Conservation (phyloP, 2,888 invertebrate genomes). For the Ichneumon xanthorius region DNA sequence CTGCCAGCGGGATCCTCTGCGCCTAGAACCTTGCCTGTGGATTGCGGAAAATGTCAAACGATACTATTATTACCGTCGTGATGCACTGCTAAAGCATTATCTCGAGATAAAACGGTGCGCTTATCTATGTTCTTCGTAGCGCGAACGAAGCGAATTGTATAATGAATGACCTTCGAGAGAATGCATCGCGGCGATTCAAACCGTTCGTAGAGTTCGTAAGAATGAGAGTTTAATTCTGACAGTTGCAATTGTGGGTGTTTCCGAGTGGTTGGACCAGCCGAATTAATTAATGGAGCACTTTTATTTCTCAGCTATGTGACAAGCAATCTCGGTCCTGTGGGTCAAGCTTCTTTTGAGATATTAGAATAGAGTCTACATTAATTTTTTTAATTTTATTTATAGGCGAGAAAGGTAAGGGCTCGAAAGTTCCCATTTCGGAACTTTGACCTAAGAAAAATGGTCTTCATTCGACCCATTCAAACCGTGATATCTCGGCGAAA, state of each 20-base stretch:
- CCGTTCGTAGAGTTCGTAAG: not conserved
- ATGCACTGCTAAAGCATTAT: conserved; percentile 28
- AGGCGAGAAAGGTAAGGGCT: too few relatives aligned
- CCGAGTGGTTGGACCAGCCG: not conserved
- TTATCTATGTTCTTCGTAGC: conserved; percentile 36
- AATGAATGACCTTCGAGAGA: not conserved
- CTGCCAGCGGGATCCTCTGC: conserved; percentile 85
- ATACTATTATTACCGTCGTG: conserved; percentile 25
- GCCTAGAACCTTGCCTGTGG: conserved; percentile 79
- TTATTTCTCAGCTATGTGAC: not conserved
- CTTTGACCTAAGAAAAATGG: too few relatives aligned
- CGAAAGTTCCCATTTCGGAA: too few relatives aligned
- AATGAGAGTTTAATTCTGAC: not conserved
- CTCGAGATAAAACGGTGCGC: conserved; percentile 34
- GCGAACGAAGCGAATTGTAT: not conserved
- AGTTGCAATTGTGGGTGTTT: too few relatives aligned
- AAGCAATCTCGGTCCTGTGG: too few relatives aligned
- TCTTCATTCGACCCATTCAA: too few relatives aligned
- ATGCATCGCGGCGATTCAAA: conserved; percentile 15
- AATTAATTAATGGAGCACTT: not conserved
- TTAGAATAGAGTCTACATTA: too few relatives aligned
- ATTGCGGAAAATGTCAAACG: conserved; percentile 21
- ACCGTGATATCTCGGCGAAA: too few relatives aligned
- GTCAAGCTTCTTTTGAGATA: too few relatives aligned
- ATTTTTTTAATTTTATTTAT: too few relatives aligned